A percentile compares a stretch with the other conserved stretches of the same genome.
phyloP scores from a whole-genome alignment of 2,797 vertebrate species.

The Nothura maculosa region DNA sequence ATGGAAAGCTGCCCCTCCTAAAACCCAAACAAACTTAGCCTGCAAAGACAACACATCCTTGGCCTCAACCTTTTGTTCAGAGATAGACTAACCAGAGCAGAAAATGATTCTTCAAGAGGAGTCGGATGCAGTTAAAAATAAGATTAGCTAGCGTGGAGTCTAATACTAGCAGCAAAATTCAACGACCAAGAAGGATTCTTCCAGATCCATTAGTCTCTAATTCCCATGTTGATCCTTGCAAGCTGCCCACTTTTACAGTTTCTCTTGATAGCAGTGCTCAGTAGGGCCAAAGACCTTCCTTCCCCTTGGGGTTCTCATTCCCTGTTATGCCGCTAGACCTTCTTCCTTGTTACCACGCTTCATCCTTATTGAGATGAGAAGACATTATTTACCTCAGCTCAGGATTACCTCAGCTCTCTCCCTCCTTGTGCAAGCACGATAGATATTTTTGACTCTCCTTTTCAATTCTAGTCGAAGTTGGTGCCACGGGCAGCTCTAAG shows the following conservation, averaged over 20 bases:
- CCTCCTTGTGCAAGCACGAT: slow-evolving; percentile 62
- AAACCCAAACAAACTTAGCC: not conserved
- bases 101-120: not conserved
- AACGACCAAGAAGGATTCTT: fast-evolving
- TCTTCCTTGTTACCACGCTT: not conserved
- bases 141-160: not conserved
- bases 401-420: slow-evolving; percentile 29
- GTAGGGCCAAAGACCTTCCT: not conserved
- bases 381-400: too few relatives aligned
- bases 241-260: not conserved
- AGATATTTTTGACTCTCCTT: slow-evolving; percentile 78
- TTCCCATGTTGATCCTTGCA: not conserved
- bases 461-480: slow-evolving; percentile 72
- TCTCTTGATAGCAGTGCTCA: not conserved
- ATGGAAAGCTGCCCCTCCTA: not conserved
- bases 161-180: not conserved
- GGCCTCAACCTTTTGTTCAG: not conserved
- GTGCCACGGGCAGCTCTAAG: slow-evolving; percentile 79
- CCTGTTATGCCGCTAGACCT: not conserved
- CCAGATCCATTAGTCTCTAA: not conserved
- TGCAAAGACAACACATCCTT: not conserved
- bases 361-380: slow-evolving; percentile 3
- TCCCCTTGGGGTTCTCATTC: not conserved
- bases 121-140: not conserved
- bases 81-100: fast-evolving